These are phyloP conservation scores for Dicyrtoma fusca DNA, from an alignment of 2,888 invertebrate species.

Conservation along the genomic window DNA sequence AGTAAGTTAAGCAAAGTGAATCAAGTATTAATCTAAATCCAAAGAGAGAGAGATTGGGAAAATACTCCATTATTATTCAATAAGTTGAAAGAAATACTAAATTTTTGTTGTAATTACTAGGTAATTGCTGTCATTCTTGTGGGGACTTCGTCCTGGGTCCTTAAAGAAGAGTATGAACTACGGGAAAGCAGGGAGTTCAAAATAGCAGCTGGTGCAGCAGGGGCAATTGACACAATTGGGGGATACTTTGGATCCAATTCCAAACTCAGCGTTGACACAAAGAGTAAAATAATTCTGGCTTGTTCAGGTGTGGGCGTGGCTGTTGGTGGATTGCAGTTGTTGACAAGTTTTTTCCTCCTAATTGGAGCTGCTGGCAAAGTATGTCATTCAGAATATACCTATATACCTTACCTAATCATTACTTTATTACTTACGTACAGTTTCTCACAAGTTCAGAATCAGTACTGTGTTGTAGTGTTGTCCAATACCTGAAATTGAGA, in stretches of 20 bases:
- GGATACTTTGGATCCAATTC: not conserved
- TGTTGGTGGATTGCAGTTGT: slow-evolving; percentile 48
- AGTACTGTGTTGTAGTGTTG: too few relatives aligned
- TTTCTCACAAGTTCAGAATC: too few relatives aligned
- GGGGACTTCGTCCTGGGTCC: slow-evolving; percentile 42
- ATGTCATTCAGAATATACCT: not conserved
- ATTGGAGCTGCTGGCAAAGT: slow-evolving; percentile 50
- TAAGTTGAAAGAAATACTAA: not conserved
- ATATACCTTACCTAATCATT: too few relatives aligned
- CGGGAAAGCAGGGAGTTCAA: slow-evolving; percentile 20
- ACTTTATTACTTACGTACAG: too few relatives aligned
- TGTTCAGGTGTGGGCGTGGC: slow-evolving; percentile 38
- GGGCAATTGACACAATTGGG: not conserved
- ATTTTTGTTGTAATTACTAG: slow-evolving; percentile 30
- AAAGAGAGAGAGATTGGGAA: not conserved
- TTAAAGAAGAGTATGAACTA: slow-evolving; percentile 44
- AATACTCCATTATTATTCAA: not conserved
- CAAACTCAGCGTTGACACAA: slow-evolving; percentile 4
- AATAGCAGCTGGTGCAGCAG: not conserved
- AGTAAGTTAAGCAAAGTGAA: slow-evolving; percentile 43
- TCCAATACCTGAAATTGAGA: too few relatives aligned
- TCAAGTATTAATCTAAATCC: not conserved
- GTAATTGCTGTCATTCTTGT: slow-evolving; percentile 46
- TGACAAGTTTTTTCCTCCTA: slow-evolving; percentile 48
- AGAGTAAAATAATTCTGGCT: not conserved